Evolutionary conservation across 1,140 invertebrate genomes (phyloP).

Genomic region (Eumeta japonica): DNA sequence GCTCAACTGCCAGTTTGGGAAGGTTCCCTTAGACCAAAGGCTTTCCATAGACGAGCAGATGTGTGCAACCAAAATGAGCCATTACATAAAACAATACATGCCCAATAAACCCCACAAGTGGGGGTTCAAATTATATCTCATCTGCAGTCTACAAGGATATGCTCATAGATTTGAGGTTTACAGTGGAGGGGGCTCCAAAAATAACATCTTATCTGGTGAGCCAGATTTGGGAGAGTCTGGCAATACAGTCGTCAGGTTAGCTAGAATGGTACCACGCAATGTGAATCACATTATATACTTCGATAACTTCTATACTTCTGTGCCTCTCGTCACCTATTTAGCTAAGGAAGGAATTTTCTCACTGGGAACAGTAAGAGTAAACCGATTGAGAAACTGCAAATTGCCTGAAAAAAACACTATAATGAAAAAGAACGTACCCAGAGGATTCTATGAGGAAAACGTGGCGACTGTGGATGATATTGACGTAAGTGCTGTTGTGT

Average conservation of each 20-base stretch:
- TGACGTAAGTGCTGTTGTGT: slow-evolving; percentile 5
- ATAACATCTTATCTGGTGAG: slow-evolving; percentile 11
- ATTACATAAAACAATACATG: slow-evolving; percentile 40
- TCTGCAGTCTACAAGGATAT: slow-evolving; percentile 29
- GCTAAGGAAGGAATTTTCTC: slow-evolving; percentile 27
- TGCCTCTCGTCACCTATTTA: slow-evolving; percentile 23
- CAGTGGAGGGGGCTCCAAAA: slow-evolving; percentile 16
- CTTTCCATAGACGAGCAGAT: slow-evolving; percentile 20
- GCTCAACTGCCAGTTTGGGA: slow-evolving; percentile 23
- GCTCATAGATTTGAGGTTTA: slow-evolving; percentile 43
- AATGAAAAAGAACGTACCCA: slow-evolving; percentile 29
- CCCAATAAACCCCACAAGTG: slow-evolving; percentile 42
- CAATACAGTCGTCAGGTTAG: slow-evolving; percentile 26
- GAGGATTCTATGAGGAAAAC: slow-evolving; percentile 6
- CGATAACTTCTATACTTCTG: slow-evolving; percentile 33
- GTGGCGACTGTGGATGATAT: slow-evolving; percentile 2
- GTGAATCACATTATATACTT: slow-evolving; percentile 33
- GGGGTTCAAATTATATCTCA: slow-evolving; percentile 41
- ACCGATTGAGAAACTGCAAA: slow-evolving; percentile 26
- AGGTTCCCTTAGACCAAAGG: slow-evolving; percentile 21
- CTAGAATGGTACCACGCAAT: slow-evolving; percentile 23
- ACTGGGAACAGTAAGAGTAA: slow-evolving; percentile 41
- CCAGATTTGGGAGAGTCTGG: slow-evolving; percentile 31
- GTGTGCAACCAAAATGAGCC: slow-evolving; percentile 34
- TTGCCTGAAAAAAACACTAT: slow-evolving; percentile 26